Base-by-base conservation (phyloP, 2,113 vertebrate genomes). In the Pygoscelis antarcticus region DNA sequence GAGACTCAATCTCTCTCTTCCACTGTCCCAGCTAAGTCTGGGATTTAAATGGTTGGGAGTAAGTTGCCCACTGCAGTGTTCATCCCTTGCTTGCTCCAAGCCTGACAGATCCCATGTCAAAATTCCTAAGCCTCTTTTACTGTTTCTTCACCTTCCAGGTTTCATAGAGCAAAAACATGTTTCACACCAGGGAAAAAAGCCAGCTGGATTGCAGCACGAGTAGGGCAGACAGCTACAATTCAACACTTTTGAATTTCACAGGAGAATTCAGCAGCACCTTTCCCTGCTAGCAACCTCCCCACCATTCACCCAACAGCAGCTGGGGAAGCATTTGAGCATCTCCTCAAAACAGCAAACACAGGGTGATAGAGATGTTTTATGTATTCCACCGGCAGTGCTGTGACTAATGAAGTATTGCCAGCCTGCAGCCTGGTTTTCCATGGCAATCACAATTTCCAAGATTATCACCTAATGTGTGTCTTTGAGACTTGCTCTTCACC, bases 151-250 rank as follows among this genome's bases (percentile, higher is more conserved):
- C 32, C 21, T 90, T 83, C 38, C 36, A 42, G 57, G 4, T 65
- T 86, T 75, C 40, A 38, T 3, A 52, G 27, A 72, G 20, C 30
- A 80, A 86, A 83, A n/a, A 3, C 16, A 11, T 9, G 4, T 60
- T 74, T 83, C 36, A 49, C 5, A 61, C 6, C 11, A 25, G 27
- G 19, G 36, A 22, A 26, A 10, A 65, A 58, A 27, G 2, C 7
- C 46, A 75, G 23, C 11, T 32, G 16, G 34, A 44, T 0, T 46
- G 11, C 26, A 55, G 40, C 58, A 86, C 0, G 0, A 66, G 52
- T 34, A 80, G 16, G 19, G 36, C 51, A 77, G 54, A 40, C 10
- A 29, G 16, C 64, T 75, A 2, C 2, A 1, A 4, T 32, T 49
- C 34, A 89, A 13, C 17, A 14, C n/a, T 20, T 62, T 47, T 38